Conservation (phyloP, 2,888 invertebrate genomes). For the Scaptomyza tumidula region DNA sequence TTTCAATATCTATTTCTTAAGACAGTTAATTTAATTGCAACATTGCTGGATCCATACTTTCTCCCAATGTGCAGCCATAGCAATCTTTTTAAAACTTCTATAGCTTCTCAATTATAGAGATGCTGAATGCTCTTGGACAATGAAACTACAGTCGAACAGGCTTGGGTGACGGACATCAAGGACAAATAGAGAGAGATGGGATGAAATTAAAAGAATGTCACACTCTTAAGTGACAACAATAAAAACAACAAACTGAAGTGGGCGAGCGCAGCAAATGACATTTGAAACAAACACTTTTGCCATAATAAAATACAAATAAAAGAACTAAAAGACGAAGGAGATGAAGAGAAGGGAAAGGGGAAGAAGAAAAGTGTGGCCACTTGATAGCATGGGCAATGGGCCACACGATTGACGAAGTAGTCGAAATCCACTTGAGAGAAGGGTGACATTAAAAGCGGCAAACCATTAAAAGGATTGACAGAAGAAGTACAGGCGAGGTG, state of each 20-base stretch:
- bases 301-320: constrained; percentile 70
- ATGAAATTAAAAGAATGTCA: constrained; percentile 34
- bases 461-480: constrained; percentile 61
- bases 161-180: neutral
- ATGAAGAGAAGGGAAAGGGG: neutral
- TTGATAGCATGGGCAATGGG: constrained; percentile 45
- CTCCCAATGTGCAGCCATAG: constrained; percentile 24
- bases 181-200: constrained; percentile 6
- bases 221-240: constrained; percentile 23
- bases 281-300: constrained; percentile 68
- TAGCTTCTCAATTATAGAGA: constrained; percentile 57
- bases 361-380: constrained; percentile 40
- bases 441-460: constrained; percentile 55
- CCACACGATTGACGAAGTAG: constrained; percentile 61
- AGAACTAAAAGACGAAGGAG: constrained; percentile 24
- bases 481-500: constrained; percentile 16
- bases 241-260: constrained; percentile 36
- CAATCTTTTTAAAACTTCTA: constrained; percentile 24
- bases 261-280: constrained; percentile 50
- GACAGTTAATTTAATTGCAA: constrained; percentile 32
- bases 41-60: constrained; percentile 1
- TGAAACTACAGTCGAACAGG: constrained; percentile 3
- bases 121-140: constrained; percentile 25
- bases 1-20: neutral
- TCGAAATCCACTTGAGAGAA: constrained; percentile 62